Conservation (phyloP, 2,797 vertebrate genomes). For the Serranus cabrilla region DNA sequence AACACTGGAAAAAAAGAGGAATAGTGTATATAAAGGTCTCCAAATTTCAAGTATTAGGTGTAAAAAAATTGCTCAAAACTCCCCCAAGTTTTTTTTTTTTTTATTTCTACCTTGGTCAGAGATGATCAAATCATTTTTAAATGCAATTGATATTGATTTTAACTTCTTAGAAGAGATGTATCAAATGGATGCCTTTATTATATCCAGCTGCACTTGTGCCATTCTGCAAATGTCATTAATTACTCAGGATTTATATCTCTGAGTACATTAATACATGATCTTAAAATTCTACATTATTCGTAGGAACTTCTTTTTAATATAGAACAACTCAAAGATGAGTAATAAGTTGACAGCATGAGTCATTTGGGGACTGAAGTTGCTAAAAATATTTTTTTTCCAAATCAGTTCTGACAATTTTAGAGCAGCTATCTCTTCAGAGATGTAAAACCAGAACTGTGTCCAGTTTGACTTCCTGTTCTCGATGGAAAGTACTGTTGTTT, state of each 20-base stretch:
- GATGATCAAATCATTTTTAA: neutral
- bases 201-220: neutral
- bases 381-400: neutral
- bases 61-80: no score
- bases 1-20: no score
- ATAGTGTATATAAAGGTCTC: no score
- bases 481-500: neutral
- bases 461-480: neutral
- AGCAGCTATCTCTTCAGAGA: conserved; percentile 1
- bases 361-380: neutral
- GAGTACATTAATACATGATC: neutral
- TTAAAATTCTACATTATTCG: neutral
- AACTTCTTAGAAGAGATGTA: neutral
- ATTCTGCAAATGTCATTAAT: neutral
- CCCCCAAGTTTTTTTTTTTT: no score
- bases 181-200: neutral
- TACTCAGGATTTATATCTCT: conserved; percentile 1
- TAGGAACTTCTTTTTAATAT: neutral
- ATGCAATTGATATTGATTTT: neutral
- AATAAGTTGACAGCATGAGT: neutral
- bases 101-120: neutral
- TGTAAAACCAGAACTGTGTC: neutral
- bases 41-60: no score
- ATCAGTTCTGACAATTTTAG: neutral
- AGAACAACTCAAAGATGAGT: neutral